Evolutionary conservation across 2,113 vertebrate species (phyloP), one percentile per base, ranked within the genome.

Genomic region (Etheostoma spectabile): DNA sequence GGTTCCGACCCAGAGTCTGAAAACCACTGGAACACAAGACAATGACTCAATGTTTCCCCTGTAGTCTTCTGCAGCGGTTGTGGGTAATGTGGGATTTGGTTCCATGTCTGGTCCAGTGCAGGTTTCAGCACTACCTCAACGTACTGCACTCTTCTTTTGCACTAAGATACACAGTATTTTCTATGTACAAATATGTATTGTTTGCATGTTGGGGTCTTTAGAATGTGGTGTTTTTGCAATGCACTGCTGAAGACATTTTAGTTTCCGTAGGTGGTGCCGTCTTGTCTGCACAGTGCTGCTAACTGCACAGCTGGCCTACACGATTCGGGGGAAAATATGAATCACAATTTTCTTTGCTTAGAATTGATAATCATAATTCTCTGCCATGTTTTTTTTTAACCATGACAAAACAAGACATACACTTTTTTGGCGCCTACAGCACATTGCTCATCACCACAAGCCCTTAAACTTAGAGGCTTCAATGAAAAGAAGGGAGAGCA

Each of bases 1-100:
- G 53, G 74, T 81, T 48, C 64, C 83, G 82, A 79, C 55, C 79
- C 76, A 61, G 22, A 83, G 64, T 70, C 59, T 80, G 57, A 52
- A 77, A 78, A 84, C 69, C 65, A 60, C 72, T 74, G 64, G 65
- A 85, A 80, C 66, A 82, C 62, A 57, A 82, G 56, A 72, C 61
- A 51, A 69, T 87, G 84, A 88, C 81, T 87, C 86, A 88, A 16
- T 80, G 84, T 79, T 89, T 82, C 84, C 83, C 61, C 75, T 77
- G 61, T 68, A 79, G 80, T 74, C 57, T 74, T 52, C 57, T 22
- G 60, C n/a, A 56, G 42, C 2, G 16, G 75, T 52, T 74, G 27
- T 64, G 57, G 74, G 48, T 57, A 73, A 69, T 67, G 67, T 66
- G 27, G 52, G 51, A 22, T 74, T 73, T 81, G 77, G 70, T 67